Conservation (phyloP, 2,888 invertebrate species). For the Ypsolopha scabrella region DNA sequence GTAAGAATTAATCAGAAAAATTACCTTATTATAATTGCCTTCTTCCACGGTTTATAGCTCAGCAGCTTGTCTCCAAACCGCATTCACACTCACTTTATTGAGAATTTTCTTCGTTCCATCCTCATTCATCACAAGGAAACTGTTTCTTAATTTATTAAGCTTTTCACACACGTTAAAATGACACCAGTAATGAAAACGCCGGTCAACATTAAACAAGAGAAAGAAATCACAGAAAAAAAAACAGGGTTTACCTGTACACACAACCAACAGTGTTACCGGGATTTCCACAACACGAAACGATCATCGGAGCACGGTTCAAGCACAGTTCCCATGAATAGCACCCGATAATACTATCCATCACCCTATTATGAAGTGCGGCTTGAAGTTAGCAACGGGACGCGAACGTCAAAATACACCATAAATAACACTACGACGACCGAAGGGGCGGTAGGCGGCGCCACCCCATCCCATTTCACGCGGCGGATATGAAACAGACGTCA, state of each 20-base stretch:
- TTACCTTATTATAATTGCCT: neutral
- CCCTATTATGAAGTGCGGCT: slow-evolving; percentile 56
- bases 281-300: slow-evolving; percentile 38
- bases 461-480: slow-evolving; percentile 26
- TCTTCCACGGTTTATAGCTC: neutral
- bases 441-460: slow-evolving; percentile 30
- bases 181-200: slow-evolving; percentile 31
- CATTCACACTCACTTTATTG: neutral
- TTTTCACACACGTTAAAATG: no score
- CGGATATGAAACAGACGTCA: slow-evolving; percentile 23
- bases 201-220: slow-evolving; percentile 19
- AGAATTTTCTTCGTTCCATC: neutral
- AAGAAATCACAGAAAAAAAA: slow-evolving; percentile 24
- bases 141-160: neutral
- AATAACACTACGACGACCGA: slow-evolving; percentile 52
- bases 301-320: slow-evolving; percentile 41
- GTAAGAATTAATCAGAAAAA: neutral
- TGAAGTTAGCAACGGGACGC: slow-evolving; percentile 58
- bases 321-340: slow-evolving; percentile 52
- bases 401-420: slow-evolving; percentile 68
- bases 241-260: slow-evolving; percentile 13
- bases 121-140: neutral
- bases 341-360: slow-evolving; percentile 69
- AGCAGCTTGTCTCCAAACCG: neutral
- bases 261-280: slow-evolving; percentile 26